Percentiles rank a stretch among this genome's conserved stretches.
Evolutionary conservation across 2,888 invertebrate species (phyloP).

Genomic region (Cloeon dipterum): DNA sequence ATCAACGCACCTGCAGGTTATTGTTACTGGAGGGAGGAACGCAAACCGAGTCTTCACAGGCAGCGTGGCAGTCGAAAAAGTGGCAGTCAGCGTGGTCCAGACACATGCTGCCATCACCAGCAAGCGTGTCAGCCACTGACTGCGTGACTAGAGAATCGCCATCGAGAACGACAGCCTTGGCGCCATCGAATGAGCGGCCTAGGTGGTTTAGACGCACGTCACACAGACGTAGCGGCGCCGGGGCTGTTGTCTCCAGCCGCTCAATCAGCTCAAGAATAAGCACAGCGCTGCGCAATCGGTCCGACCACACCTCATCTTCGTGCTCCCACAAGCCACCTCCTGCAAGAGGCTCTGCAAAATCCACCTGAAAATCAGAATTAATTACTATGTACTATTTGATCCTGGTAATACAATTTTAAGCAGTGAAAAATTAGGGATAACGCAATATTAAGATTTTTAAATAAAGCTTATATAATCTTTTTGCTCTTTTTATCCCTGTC

Average conservation of each 20-base stretch:
- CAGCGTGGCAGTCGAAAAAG: constrained; percentile 38
- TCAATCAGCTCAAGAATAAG: constrained; percentile 35
- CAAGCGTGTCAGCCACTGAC: constrained; percentile 24
- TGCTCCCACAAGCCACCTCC: constrained; percentile 3
- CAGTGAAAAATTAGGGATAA: too few species aligned
- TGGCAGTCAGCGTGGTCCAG: constrained; percentile 36
- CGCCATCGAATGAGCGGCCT: constrained; percentile 22
- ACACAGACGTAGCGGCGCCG: constrained; percentile 38
- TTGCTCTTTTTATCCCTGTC: too few species aligned
- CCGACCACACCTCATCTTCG: constrained; percentile 27
- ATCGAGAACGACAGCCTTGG: constrained; percentile 27
- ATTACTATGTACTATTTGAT: too few species aligned
- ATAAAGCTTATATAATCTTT: too few species aligned
- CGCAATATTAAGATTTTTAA: too few species aligned
- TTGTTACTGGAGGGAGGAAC: constrained; percentile 30
- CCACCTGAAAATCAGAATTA: constrained; percentile 10
- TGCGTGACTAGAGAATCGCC: constrained; percentile 35
- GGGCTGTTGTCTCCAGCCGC: constrained; percentile 29
- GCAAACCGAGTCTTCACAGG: constrained; percentile 31
- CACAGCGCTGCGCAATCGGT: constrained; percentile 27
- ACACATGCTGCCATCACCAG: constrained; percentile 24
- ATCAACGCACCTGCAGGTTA: constrained; percentile 24
- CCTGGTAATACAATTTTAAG: too few species aligned
- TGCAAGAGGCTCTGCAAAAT: constrained; percentile 4
- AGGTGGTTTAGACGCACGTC: constrained; percentile 44